Conservation (phyloP, 1,140 invertebrate species). For the Bactericera cockerelli region DNA sequence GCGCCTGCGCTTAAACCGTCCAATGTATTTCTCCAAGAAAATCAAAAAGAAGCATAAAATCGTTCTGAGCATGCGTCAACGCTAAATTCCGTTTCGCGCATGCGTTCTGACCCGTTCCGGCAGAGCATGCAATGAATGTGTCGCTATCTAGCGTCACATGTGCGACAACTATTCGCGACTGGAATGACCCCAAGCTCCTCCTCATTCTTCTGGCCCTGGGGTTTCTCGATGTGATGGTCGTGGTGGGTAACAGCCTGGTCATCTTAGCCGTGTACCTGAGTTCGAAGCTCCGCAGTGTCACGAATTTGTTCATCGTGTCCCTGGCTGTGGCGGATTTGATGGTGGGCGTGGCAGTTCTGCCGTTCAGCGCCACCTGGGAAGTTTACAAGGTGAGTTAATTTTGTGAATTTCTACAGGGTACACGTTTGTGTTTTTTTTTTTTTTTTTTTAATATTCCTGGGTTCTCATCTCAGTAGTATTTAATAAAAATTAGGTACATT, state of each 20-base stretch:
- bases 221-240: constrained; percentile 69
- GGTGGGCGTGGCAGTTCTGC: constrained; percentile 78
- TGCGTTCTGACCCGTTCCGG: not conserved
- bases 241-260: constrained; percentile 77
- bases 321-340: constrained; percentile 82
- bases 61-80: not conserved
- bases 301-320: constrained; percentile 89
- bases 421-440: not conserved
- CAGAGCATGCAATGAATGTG: constrained; percentile 38
- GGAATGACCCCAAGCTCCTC: constrained; percentile 55
- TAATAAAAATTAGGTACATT: too few species aligned
- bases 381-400: constrained; percentile 55
- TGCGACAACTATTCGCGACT: constrained; percentile 52
- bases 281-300: constrained; percentile 76
- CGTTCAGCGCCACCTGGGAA: constrained; percentile 76
- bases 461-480: not conserved
- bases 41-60: too few species aligned
- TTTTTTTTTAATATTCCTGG: not conserved
- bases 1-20: not conserved
- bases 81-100: too few species aligned
- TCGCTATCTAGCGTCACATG: constrained; percentile 45
- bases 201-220: constrained; percentile 57
- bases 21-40: too few species aligned
- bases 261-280: constrained; percentile 79
- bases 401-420: constrained; percentile 3